Evolutionary conservation across 1,140 invertebrate species (phyloP).

Genomic region (Anagrus nilaparvatae): DNA sequence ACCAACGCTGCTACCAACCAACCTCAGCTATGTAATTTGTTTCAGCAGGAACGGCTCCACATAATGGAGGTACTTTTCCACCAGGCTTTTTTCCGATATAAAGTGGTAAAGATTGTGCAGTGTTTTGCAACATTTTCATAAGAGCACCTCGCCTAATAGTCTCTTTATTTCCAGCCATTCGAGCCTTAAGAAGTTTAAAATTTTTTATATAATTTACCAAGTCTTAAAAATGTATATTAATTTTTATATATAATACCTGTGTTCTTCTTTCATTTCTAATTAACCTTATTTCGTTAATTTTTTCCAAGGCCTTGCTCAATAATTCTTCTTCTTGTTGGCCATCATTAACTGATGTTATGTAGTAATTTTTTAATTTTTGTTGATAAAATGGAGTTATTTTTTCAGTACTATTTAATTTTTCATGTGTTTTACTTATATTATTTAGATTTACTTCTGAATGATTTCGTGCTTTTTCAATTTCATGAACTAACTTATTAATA

Average conservation of each 20-base stretch:
- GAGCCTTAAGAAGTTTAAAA: conserved; percentile 42
- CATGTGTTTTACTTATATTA: conserved; percentile 69
- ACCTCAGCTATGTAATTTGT: conserved; percentile 78
- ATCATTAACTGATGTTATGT: conserved; percentile 69
- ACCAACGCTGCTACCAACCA: conserved; percentile 83
- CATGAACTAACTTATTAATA: conserved; percentile 63
- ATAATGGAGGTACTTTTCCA: conserved; percentile 79
- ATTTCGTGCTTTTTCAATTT: conserved; percentile 68
- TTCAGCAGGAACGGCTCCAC: conserved; percentile 86
- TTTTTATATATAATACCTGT: conserved; percentile 43
- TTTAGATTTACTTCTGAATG: conserved; percentile 70
- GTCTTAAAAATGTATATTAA: background rate
- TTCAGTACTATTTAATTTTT: conserved; percentile 59
- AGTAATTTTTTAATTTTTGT: conserved; percentile 72
- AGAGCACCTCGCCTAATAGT: conserved; percentile 82
- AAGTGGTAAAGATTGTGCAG: conserved; percentile 84
- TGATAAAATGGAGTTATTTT: conserved; percentile 53
- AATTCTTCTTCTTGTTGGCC: conserved; percentile 77
- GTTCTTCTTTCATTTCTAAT: conserved; percentile 82
- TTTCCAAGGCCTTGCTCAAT: conserved; percentile 68
- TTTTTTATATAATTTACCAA: background rate
- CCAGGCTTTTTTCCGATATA: conserved; percentile 78
- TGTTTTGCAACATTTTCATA: conserved; percentile 91
- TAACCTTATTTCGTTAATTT: conserved; percentile 83
- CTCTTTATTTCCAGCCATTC: conserved; percentile 79